Conservation (phyloP, 2,797 vertebrate genomes). For the Lagorchestes hirsutus region DNA sequence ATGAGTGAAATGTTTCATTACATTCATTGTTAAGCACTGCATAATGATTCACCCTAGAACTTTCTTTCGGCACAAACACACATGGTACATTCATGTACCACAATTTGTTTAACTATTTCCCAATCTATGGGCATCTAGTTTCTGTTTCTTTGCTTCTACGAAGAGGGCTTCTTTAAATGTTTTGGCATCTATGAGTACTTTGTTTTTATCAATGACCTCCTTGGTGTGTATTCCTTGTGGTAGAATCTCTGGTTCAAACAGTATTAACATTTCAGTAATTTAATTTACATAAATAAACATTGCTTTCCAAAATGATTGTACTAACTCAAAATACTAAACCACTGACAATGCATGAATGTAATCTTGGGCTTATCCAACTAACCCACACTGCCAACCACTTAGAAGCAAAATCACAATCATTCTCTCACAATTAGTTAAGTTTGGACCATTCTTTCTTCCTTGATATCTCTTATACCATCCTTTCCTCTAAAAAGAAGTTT, state of each 20-base stretch:
- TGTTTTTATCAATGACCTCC: neutral
- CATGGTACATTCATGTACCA: neutral
- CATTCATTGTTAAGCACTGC: neutral
- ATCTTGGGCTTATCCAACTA: neutral
- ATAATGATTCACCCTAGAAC: neutral
- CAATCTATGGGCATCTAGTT: neutral
- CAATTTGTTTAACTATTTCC: neutral
- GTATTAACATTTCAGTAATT: neutral
- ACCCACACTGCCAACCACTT: neutral
- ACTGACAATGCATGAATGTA: neutral
- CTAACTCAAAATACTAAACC: neutral
- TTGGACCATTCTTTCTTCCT: neutral
- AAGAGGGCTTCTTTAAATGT: neutral
- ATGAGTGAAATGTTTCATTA: conserved; percentile 1
- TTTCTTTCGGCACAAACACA: neutral
- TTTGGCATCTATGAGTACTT: neutral
- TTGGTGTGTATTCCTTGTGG: neutral
- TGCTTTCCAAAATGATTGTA: neutral
- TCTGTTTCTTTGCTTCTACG: neutral
- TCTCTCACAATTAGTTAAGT: neutral
- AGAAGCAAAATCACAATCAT: neutral
- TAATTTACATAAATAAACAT: neutral
- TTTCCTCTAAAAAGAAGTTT: neutral
- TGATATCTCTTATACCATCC: neutral
- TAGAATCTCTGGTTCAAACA: neutral